Conservation (phyloP, 2,113 vertebrate species). For the Pyrgilauda ruficollis region DNA sequence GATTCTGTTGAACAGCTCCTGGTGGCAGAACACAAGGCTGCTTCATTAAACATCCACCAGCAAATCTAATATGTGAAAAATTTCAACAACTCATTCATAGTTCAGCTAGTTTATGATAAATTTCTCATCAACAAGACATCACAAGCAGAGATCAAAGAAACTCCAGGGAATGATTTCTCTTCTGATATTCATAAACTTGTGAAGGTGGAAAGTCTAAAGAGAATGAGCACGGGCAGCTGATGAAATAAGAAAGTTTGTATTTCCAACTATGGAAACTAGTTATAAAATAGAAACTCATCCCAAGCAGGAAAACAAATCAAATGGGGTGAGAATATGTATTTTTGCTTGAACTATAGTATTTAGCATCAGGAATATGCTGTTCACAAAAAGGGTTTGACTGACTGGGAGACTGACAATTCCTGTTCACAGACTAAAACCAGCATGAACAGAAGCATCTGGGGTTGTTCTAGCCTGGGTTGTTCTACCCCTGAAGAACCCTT, state of each 20-base stretch:
- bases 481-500: background rate
- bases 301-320: background rate
- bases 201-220: background rate
- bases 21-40: background rate
- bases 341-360: background rate
- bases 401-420: background rate
- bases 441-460: background rate
- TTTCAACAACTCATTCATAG: background rate
- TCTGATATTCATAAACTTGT: background rate
- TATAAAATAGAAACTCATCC: background rate
- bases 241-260: background rate
- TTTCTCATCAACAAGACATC: background rate
- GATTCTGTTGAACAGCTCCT: background rate
- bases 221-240: background rate
- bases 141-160: constrained; percentile 1
- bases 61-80: background rate
- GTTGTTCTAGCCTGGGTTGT: background rate
- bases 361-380: background rate
- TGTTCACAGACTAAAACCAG: background rate
- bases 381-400: background rate
- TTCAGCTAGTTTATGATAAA: background rate
- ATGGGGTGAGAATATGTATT: background rate
- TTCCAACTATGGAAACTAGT: background rate
- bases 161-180: background rate
- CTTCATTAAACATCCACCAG: background rate